Evolutionary conservation across 2,797 vertebrate species (phyloP).

Genomic region (Pampus argenteus): DNA sequence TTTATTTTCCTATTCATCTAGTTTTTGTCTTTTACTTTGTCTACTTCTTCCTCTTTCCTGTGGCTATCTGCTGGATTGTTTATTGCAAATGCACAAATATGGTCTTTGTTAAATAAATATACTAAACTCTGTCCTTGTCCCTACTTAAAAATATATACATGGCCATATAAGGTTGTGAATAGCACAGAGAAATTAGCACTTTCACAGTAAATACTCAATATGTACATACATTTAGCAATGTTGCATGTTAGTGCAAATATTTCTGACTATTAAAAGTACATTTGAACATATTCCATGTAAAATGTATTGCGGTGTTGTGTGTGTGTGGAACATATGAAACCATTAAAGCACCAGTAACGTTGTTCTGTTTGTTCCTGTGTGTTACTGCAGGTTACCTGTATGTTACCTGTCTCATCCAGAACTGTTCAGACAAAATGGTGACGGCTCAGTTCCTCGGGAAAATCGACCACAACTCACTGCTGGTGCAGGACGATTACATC

Average conservation of each 20-base stretch:
- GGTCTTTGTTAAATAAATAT: neutral
- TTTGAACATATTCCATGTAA: neutral
- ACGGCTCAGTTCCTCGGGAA: slow-evolving; percentile 87
- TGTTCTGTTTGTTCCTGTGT: slow-evolving; percentile 32
- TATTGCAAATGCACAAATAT: neutral
- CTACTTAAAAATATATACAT: neutral
- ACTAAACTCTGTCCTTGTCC: neutral
- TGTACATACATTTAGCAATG: neutral
- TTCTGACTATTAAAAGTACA: neutral
- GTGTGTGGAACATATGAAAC: neutral
- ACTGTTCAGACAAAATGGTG: slow-evolving; percentile 90
- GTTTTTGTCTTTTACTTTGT: slow-evolving; percentile 8
- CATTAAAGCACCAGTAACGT: neutral
- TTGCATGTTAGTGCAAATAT: neutral
- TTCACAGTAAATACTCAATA: neutral
- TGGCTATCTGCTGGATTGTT: neutral
- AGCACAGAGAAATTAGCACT: neutral
- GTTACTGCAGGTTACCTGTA: slow-evolving; percentile 88
- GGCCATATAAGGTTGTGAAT: too few species aligned
- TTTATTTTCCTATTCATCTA: slow-evolving; percentile 16
- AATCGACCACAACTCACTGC: slow-evolving; percentile 91
- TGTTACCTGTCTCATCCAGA: slow-evolving; percentile 91
- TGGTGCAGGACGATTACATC: slow-evolving; percentile 93
- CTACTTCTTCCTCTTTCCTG: neutral
- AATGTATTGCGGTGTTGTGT: neutral